These are phyloP conservation scores for Hymenopus coronatus DNA, from an alignment of 2,888 invertebrate genomes.

Conservation along the genomic window DNA sequence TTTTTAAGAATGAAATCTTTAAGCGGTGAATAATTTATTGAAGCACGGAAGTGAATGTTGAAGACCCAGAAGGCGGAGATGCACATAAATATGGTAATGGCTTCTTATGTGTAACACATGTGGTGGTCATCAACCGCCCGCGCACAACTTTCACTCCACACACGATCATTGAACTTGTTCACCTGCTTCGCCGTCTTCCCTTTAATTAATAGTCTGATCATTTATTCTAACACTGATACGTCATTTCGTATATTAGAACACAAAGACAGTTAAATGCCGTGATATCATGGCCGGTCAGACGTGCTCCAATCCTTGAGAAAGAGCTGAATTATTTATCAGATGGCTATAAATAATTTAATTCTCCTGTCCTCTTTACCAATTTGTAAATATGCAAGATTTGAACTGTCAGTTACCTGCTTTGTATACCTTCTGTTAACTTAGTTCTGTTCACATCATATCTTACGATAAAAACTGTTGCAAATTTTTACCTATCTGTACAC, in stretches of 20 bases:
- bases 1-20: neutral
- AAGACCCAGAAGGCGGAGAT: neutral
- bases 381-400: neutral
- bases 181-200: neutral
- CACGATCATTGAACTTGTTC: neutral
- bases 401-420: neutral
- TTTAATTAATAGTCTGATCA: neutral
- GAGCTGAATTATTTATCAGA: neutral
- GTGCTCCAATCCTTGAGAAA: neutral
- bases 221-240: neutral
- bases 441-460: too few species aligned
- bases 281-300: neutral
- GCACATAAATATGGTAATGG: neutral
- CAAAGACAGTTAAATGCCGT: neutral
- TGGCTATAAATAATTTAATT: neutral
- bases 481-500: too few species aligned
- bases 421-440: neutral
- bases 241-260: neutral
- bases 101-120: neutral
- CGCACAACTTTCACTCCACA: neutral
- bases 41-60: neutral
- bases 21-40: neutral
- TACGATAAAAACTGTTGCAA: too few species aligned
- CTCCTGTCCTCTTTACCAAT: too few species aligned
- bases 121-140: neutral